Percentiles rank a stretch among this genome's conserved stretches.
Evolutionary conservation across 2,888 invertebrate genomes (phyloP).

Genomic region (Pammene fasciana): DNA sequence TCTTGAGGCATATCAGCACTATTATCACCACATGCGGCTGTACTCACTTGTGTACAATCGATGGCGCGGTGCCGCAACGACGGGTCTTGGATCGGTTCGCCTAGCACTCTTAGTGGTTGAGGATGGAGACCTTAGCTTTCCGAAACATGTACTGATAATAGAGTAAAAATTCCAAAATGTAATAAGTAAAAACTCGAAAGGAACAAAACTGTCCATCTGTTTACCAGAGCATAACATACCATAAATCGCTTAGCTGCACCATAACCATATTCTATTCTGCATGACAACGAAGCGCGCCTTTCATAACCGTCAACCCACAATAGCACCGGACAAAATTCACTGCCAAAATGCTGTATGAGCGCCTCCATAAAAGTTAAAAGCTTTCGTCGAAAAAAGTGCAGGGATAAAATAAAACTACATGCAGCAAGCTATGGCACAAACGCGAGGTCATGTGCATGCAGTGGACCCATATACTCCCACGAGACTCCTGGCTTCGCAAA

Average conservation of each 20-base stretch:
- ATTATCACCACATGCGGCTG: too few relatives aligned
- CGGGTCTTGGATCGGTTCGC: too few relatives aligned
- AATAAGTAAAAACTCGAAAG: neutral
- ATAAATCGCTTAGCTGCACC: conserved; percentile 38
- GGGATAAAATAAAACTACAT: conserved; percentile 68
- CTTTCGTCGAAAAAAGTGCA: conserved; percentile 72
- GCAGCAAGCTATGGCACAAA: conserved; percentile 67
- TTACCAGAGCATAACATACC: neutral
- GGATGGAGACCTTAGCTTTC: too few relatives aligned
- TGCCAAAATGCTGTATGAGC: conserved; percentile 67
- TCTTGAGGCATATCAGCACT: too few relatives aligned
- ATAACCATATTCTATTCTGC: conserved; percentile 39
- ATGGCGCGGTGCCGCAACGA: too few relatives aligned
- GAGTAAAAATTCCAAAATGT: too few relatives aligned
- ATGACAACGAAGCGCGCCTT: conserved; percentile 41
- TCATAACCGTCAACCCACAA: conserved; percentile 47
- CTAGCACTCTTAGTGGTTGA: too few relatives aligned
- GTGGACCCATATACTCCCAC: conserved; percentile 67
- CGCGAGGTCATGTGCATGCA: conserved; percentile 52
- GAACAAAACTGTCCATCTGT: neutral
- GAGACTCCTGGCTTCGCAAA: conserved; percentile 63
- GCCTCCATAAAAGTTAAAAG: conserved; percentile 78
- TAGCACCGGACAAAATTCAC: conserved; percentile 57
- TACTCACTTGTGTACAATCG: too few relatives aligned
- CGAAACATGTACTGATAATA: too few relatives aligned